phyloP scores from a whole-genome alignment of 2,113 vertebrate genomes.

The Hippopotamus amphibius region DNA sequence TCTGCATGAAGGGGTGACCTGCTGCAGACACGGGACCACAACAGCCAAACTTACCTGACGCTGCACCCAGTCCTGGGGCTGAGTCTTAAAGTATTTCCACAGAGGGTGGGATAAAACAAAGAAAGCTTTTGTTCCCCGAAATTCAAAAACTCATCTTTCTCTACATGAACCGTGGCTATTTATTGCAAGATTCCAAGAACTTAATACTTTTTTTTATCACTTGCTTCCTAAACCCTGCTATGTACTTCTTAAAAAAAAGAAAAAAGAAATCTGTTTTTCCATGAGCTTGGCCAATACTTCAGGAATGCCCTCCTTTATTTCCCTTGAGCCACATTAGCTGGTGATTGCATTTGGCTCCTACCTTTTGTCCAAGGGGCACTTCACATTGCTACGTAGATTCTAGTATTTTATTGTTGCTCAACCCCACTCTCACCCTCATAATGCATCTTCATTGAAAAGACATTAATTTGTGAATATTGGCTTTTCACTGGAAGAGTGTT shows the following conservation, averaged over 20 bases:
- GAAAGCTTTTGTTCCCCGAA: conserved; percentile 32
- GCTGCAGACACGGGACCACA: not conserved
- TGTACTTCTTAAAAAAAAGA: not conserved
- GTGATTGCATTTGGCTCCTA: not conserved
- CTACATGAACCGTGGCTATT: conserved; percentile 12
- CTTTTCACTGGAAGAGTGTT: conserved; percentile 20
- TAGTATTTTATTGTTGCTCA: conserved; percentile 8
- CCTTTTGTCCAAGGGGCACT: not conserved
- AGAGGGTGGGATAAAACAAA: conserved; percentile 54
- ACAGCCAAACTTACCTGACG: not conserved
- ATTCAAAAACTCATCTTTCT: conserved; percentile 54
- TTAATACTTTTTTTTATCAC: conserved; percentile 53
- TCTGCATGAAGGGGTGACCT: not conserved
- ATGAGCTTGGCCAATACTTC: conserved; percentile 18
- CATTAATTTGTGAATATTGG: conserved; percentile 38
- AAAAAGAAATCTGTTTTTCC: not conserved
- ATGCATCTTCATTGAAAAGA: not conserved
- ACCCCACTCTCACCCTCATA: not conserved
- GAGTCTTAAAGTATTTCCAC: conserved; percentile 34
- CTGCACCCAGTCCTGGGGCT: not conserved
- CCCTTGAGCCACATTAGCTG: not conserved
- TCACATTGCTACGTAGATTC: not conserved
- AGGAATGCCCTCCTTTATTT: conserved; percentile 41
- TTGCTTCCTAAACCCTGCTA: conserved; percentile 18
- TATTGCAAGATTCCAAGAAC: conserved; percentile 62